Percentiles rank a stretch among this genome's conserved stretches.
These are phyloP conservation scores for Periophthalmus modestus DNA, from an alignment of 2,113 vertebrate species.

Conservation along the genomic window DNA sequence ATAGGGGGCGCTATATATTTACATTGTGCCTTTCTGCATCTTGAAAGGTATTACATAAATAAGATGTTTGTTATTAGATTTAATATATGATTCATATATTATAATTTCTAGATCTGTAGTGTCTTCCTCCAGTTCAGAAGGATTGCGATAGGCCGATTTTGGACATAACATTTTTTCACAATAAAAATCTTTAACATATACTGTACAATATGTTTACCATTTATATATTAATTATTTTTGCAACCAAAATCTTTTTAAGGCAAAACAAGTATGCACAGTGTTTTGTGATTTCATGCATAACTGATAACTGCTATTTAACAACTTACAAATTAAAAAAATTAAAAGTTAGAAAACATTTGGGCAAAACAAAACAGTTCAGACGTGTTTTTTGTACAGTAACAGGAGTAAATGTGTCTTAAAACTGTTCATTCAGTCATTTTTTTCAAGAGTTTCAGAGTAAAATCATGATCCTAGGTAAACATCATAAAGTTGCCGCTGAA, in stretches of 20 bases:
- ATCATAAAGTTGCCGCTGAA: not conserved
- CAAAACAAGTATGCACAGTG: conserved; percentile 77
- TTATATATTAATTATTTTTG: conserved; percentile 43
- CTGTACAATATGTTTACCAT: conserved; percentile 14
- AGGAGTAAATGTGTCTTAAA: not conserved
- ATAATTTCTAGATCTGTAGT: conserved; percentile 16
- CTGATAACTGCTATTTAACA: conserved; percentile 41
- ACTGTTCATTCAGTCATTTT: not conserved
- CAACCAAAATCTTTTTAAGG: conserved; percentile 65
- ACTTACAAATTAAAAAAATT: conserved; percentile 39
- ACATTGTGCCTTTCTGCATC: not conserved
- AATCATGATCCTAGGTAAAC: not conserved
- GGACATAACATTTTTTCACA: conserved; percentile 30
- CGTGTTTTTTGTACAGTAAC: not conserved
- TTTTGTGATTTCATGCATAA: conserved; percentile 72
- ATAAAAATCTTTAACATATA: conserved; percentile 27
- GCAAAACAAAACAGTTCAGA: not conserved
- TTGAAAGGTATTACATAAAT: not conserved
- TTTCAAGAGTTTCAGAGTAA: not conserved
- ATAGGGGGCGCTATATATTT: not conserved
- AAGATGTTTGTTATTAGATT: not conserved
- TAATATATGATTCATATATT: not conserved
- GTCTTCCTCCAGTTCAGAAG: conserved; percentile 16
- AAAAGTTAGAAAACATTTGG: not conserved
- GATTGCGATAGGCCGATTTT: conserved; percentile 31